phyloP scores from a whole-genome alignment of 2,888 invertebrate genomes.

The Anthoptus insignis region DNA sequence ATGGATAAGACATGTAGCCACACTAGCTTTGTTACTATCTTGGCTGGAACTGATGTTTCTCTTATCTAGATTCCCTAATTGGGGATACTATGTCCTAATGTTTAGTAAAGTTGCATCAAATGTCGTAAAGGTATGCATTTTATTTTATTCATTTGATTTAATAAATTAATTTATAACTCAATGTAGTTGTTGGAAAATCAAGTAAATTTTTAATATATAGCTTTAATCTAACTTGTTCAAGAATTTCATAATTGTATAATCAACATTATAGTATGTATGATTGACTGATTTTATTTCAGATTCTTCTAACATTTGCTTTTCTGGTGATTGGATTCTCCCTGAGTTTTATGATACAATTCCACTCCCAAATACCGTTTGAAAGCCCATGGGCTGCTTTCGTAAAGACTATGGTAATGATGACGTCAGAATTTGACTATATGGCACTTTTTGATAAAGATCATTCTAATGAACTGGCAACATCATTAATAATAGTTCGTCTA shows the following conservation, averaged over 20 bases:
- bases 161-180: too few species aligned
- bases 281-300: conserved; percentile 65
- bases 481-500: conserved; percentile 75
- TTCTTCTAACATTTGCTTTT: conserved; percentile 78
- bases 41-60: conserved; percentile 88
- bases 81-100: conserved; percentile 88
- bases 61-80: conserved; percentile 84
- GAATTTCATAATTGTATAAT: too few species aligned
- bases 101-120: conserved; percentile 87
- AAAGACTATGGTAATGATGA: conserved; percentile 88
- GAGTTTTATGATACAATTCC: conserved; percentile 86
- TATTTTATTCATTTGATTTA: too few species aligned
- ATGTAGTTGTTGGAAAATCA: too few species aligned
- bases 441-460: conserved; percentile 80
- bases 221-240: too few species aligned
- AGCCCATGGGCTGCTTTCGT: conserved; percentile 83
- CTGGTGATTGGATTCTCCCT: conserved; percentile 85
- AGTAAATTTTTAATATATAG: too few species aligned
- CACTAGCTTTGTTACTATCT: conserved; percentile 80
- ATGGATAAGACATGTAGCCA: conserved; percentile 83
- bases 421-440: conserved; percentile 86
- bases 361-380: conserved; percentile 79
- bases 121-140: conserved; percentile 78
- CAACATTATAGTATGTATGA: too few species aligned
- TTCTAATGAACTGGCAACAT: conserved; percentile 69